Evolutionary conservation across 2,888 invertebrate species (phyloP), one percentile per base, ranked within the genome.

Genomic region (Cantharis rustica): DNA sequence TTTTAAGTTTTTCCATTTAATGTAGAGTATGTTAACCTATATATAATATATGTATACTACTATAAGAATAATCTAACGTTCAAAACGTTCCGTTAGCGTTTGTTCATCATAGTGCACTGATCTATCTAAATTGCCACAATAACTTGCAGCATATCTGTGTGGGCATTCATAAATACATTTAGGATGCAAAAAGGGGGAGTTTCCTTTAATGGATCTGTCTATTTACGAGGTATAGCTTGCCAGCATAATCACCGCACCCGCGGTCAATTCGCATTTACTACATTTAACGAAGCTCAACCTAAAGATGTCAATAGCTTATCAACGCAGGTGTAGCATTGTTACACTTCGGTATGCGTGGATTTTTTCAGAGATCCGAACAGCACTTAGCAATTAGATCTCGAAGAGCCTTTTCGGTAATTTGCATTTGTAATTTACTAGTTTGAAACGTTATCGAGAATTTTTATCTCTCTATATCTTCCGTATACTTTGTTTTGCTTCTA

Each of bases 81-180:
- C 15, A 10, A 17, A 64, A 64, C 16, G 64, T 69, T 73, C 73
- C 47, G 20, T 75, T 66, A 63, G 16, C 26, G 68, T 17, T 64
- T 27, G 66, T 71, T 20, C 31, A 63, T 77, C 79, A 75, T 75
- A 77, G 77, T 63, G 72, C 71, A 77, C 79, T 75, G 75, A 75
- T 81, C 79, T 81, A 80, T 81, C 81, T 81, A 82, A 81, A 82
- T 82, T 80, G 81, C 82, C 72, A 80, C 82, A 82, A 82, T 81
- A 82, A 82, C 80, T 82, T 79, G 69, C 78, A 79, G 80, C 79
- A 80, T 81, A 80, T 82, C 81, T 81, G 79, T 80, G 80, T 79
- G 76, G 82, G 82, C 79, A 82, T 78, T 69, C 75, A 81, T 81
- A 82, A 82, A 80, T 79, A 79, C 81, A 79, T 79, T 81, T 80